Conservation (phyloP, 2,888 invertebrate species). For the Drosophila dives region DNA sequence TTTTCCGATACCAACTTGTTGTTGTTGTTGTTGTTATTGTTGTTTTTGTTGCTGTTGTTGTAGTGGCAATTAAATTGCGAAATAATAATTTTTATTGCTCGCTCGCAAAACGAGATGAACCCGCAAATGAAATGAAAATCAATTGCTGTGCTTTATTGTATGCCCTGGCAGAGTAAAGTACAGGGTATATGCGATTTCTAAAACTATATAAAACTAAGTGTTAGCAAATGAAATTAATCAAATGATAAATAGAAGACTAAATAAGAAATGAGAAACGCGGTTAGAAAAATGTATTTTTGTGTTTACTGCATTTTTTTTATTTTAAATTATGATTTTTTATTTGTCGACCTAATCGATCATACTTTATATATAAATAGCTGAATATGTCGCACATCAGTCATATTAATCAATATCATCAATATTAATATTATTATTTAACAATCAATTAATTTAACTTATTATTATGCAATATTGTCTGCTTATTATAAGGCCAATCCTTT, state of each 20-base stretch:
- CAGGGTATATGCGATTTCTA: background rate
- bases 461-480: no score
- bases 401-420: no score
- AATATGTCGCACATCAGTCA: no score
- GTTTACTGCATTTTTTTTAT: rapidly evolving
- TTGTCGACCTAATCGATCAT: background rate
- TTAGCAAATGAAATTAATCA: background rate
- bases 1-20: conserved; percentile 8
- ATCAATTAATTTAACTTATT: no score
- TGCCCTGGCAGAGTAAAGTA: background rate
- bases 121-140: conserved; percentile 74
- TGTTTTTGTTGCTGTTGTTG: conserved; percentile 16
- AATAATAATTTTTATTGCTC: conserved; percentile 73
- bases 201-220: background rate
- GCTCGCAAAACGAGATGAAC: conserved; percentile 39
- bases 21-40: conserved; percentile 8
- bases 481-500: no score
- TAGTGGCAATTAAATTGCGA: conserved; percentile 75
- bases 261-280: background rate
- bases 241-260: background rate
- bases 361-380: no score
- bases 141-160: conserved; percentile 38
- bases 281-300: no score
- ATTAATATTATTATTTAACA: no score
- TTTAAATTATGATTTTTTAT: background rate